Evolutionary conservation across 1,140 invertebrate genomes (phyloP).

Genomic region (Nephotettix cincticeps): DNA sequence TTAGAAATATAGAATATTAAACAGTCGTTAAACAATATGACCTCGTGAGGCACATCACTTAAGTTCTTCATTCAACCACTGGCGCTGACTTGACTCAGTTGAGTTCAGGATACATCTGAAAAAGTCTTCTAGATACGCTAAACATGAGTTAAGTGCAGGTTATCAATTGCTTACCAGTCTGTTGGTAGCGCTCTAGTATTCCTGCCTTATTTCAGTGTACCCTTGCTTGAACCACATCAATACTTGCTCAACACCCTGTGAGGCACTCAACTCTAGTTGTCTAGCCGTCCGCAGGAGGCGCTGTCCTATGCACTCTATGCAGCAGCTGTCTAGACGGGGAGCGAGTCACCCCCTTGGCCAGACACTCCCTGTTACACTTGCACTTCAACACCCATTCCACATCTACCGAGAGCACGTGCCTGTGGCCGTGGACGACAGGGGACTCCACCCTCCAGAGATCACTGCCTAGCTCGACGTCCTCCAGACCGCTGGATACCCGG

Average conservation of each 20-base stretch:
- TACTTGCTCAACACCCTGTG: background rate
- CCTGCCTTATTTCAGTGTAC: background rate
- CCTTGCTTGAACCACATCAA: background rate
- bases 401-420: slow-evolving; percentile 30
- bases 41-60: too few species aligned
- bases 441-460: slow-evolving; percentile 5
- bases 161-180: background rate
- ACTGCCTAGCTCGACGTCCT: slow-evolving; percentile 20
- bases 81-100: too few species aligned
- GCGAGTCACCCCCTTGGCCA: background rate
- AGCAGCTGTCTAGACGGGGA: background rate
- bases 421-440: slow-evolving; percentile 2
- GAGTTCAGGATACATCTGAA: background rate
- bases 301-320: slow-evolving; percentile 14
- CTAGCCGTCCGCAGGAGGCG: background rate
- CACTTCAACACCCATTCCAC: slow-evolving; percentile 38
- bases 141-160: background rate
- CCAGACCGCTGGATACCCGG: slow-evolving; percentile 17
- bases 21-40: too few species aligned
- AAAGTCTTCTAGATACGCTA: background rate
- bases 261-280: background rate
- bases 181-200: background rate
- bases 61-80: too few species aligned
- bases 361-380: slow-evolving; percentile 20
- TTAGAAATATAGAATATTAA: too few species aligned